Evolutionary conservation across 2,888 invertebrate species (phyloP).

Genomic region (Sepioteuthis lessoniana): DNA sequence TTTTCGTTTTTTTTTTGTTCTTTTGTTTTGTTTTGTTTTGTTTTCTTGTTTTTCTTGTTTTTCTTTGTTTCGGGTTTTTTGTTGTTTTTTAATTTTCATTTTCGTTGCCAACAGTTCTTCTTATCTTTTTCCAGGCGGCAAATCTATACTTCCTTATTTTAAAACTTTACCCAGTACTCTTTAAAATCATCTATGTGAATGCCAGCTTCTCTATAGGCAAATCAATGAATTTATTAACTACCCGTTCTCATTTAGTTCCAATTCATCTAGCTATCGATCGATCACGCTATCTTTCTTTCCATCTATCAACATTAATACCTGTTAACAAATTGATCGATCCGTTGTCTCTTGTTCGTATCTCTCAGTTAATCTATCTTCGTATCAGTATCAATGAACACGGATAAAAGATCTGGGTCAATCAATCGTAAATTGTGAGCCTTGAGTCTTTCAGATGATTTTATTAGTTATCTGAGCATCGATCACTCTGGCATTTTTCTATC

Average conservation of each 20-base stretch:
- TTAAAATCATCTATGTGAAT: not conserved
- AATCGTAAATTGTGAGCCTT: not conserved
- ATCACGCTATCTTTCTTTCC: not conserved
- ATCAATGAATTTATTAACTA: constrained; percentile 4
- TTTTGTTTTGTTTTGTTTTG: no score
- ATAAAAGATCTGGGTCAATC: not conserved
- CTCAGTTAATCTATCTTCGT: not conserved
- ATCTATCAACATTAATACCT: not conserved
- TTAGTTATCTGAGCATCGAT: not conserved
- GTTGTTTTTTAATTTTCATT: not conserved
- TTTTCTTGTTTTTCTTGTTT: no score
- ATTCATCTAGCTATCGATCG: not conserved
- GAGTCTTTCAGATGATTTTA: not conserved
- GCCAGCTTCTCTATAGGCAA: not conserved
- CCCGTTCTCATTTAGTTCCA: not conserved
- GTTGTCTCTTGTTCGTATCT: not conserved
- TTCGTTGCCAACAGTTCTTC: not conserved
- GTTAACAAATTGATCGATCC: not conserved
- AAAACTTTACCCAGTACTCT: not conserved
- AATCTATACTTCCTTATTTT: not conserved
- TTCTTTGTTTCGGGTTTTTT: no score
- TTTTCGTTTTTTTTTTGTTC: no score
- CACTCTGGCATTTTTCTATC: not conserved
- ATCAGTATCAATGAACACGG: not conserved
- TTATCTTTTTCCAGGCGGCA: not conserved